Percentiles rank a stretch among this genome's conserved stretches.
Conservation (phyloP, 2,888 invertebrate genomes). For the Lissocephala sabroskyi region DNA sequence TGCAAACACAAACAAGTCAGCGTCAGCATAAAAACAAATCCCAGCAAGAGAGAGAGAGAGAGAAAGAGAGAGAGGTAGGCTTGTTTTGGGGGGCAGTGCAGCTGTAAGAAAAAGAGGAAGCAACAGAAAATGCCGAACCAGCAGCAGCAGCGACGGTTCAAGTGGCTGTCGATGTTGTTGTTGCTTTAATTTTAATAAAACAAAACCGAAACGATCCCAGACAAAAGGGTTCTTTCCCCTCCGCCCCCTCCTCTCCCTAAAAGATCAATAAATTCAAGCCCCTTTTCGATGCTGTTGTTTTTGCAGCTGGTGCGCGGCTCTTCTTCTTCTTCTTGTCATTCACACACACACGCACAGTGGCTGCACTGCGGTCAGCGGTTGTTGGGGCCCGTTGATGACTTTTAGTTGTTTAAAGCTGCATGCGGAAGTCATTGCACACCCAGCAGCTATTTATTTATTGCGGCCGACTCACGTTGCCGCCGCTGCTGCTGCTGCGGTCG, state of each 20-base stretch:
- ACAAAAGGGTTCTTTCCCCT: no score
- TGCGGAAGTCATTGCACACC: constrained; percentile 45
- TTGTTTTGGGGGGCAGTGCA: no score
- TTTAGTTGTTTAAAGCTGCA: constrained; percentile 52
- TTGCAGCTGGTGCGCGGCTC: constrained; percentile 7
- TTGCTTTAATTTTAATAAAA: constrained; percentile 4
- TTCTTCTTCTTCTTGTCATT: no score
- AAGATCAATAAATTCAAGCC: no score
- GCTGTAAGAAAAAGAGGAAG: constrained; percentile 14
- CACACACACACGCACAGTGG: no score
- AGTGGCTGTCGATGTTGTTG: constrained; percentile 4
- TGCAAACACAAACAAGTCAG: constrained; percentile 12
- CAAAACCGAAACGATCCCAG: constrained; percentile 1
- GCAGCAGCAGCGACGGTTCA: constrained; percentile 15
- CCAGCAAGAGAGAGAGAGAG: constrained; percentile 24
- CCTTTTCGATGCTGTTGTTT: constrained; percentile 15
- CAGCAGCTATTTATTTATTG: constrained; percentile 20
- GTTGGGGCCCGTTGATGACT: constrained; percentile 33
- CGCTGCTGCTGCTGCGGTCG: constrained; percentile 21
- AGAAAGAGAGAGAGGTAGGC: constrained; percentile 49
- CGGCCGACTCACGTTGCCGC: not conserved
- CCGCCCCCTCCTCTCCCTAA: no score
- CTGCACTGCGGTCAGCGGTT: no score
- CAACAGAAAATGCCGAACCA: constrained; percentile 24
- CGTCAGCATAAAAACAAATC: constrained; percentile 28